phyloP scores from a whole-genome alignment of 1,140 invertebrate species.

The Lutraria rhynchaena region DNA sequence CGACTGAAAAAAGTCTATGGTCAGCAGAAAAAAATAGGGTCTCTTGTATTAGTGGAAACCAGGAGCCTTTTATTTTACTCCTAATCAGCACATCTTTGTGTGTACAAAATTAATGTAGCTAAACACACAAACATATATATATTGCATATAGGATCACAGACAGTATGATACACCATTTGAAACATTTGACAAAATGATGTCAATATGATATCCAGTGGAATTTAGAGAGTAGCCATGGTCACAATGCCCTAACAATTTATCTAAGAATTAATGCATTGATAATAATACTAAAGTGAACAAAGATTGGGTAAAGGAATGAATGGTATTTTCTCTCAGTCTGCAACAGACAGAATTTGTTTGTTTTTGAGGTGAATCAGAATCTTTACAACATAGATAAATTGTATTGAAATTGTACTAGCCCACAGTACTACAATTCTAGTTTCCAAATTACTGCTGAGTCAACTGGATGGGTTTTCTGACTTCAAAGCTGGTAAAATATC shows the following conservation, averaged over 20 bases:
- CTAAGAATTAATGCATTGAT: conserved; percentile 5
- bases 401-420: conserved; percentile 18
- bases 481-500: conserved; percentile 18
- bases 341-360: conserved; percentile 34
- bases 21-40: too few species aligned
- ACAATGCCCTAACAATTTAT: neutral
- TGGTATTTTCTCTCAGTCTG: conserved; percentile 22
- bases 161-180: too few species aligned
- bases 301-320: conserved; percentile 5
- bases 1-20: too few species aligned
- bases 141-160: too few species aligned
- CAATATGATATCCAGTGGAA: too few species aligned
- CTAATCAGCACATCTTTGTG: too few species aligned
- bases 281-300: neutral
- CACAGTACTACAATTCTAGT: conserved; percentile 30
- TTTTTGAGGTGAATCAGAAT: conserved; percentile 41
- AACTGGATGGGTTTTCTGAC: conserved; percentile 3
- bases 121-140: too few species aligned
- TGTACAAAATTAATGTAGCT: too few species aligned
- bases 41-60: too few species aligned
- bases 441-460: conserved; percentile 17
- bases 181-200: too few species aligned
- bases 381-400: conserved; percentile 23
- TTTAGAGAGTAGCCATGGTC: too few species aligned
- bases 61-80: too few species aligned